These are phyloP conservation scores for Lasioglossum zephyrum DNA, from an alignment of 2,888 invertebrate genomes.

Conservation along the genomic window DNA sequence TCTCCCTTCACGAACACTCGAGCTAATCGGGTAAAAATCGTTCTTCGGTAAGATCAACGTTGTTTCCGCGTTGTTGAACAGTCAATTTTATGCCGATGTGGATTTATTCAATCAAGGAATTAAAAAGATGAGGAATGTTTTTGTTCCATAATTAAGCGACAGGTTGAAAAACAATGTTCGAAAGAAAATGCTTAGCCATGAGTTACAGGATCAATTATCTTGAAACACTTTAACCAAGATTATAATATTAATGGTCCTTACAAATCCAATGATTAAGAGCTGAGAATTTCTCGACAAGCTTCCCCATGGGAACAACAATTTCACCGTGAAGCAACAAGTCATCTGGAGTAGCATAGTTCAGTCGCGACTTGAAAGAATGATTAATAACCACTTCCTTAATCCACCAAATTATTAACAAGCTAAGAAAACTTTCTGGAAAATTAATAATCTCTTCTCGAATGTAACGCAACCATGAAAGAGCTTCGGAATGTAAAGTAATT, in stretches of 20 bases:
- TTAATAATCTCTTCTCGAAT: neutral
- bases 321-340: constrained; percentile 2
- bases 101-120: neutral
- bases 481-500: neutral
- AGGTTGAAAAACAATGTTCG: too few species aligned
- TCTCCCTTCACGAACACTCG: neutral
- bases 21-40: neutral
- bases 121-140: neutral
- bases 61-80: neutral
- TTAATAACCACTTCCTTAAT: neutral
- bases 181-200: neutral
- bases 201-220: neutral
- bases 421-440: neutral
- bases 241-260: neutral
- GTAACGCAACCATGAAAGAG: too few species aligned
- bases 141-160: neutral
- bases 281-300: neutral
- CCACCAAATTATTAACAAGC: neutral
- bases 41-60: neutral
- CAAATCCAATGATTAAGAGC: neutral
- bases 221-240: neutral
- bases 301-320: neutral
- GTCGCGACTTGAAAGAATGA: neutral
- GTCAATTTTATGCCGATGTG: neutral
- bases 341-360: neutral